phyloP scores from a whole-genome alignment of 2,797 vertebrate genomes.

The Poeciliopsis infans region DNA sequence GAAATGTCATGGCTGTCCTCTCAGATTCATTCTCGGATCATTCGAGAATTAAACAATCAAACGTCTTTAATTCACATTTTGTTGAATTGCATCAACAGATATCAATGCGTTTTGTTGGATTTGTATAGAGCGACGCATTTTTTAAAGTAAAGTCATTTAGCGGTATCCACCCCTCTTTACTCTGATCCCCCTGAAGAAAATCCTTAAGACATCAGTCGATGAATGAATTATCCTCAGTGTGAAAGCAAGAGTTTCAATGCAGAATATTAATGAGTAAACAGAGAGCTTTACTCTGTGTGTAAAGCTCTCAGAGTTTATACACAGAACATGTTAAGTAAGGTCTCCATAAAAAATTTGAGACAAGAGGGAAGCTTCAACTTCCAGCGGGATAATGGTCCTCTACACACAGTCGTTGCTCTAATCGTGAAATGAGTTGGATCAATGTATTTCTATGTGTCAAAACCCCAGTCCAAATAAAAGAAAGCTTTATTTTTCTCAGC shows the following conservation, averaged over 20 bases:
- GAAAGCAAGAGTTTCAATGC: neutral
- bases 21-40: neutral
- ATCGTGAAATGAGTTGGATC: neutral
- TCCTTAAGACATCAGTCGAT: neutral
- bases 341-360: neutral
- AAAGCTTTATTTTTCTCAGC: neutral
- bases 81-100: neutral
- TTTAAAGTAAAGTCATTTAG: neutral
- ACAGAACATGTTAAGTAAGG: neutral
- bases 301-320: neutral
- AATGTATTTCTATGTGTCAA: neutral
- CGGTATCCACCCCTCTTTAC: neutral
- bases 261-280: neutral
- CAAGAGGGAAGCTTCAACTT: neutral
- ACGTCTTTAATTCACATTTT: neutral
- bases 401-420: neutral
- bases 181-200: neutral
- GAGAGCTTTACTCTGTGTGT: neutral
- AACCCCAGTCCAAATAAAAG: neutral
- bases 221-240: neutral
- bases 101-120: neutral
- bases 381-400: neutral
- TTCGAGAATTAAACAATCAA: neutral
- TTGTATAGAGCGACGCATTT: neutral
- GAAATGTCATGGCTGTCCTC: constrained; percentile 12